These are phyloP conservation scores for Antechinus flavipes DNA, from an alignment of 2,113 vertebrate genomes.

Conservation along the genomic window DNA sequence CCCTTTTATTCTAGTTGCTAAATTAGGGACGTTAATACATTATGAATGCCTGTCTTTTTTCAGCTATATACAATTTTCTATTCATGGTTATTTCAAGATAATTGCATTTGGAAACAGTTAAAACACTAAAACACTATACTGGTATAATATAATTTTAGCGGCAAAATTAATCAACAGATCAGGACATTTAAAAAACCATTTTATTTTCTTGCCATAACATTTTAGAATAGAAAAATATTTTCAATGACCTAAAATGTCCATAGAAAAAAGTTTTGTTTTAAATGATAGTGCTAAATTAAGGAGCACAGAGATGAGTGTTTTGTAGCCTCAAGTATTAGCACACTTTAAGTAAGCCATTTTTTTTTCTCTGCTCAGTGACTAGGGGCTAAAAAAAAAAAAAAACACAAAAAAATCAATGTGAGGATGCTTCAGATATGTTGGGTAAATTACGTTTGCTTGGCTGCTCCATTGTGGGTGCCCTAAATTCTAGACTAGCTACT, in stretches of 20 bases:
- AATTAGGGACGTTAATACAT: slow-evolving; percentile 74
- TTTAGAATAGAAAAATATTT: slow-evolving; percentile 68
- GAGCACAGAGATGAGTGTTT: slow-evolving; percentile 86
- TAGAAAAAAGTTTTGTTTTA: slow-evolving; percentile 74
- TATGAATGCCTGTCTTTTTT: slow-evolving; percentile 75
- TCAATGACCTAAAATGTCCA: slow-evolving; percentile 90
- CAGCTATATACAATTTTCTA: slow-evolving; percentile 78
- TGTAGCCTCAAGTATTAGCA: slow-evolving; percentile 91
- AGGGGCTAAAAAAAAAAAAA: slow-evolving; percentile 93
- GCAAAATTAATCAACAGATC: slow-evolving; percentile 77
- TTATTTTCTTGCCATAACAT: slow-evolving; percentile 76
- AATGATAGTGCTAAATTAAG: slow-evolving; percentile 87
- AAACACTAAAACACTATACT: slow-evolving; percentile 76
- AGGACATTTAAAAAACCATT: slow-evolving; percentile 76
- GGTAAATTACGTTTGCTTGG: slow-evolving; percentile 94
- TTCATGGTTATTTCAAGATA: slow-evolving; percentile 75
- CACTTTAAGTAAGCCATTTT: slow-evolving; percentile 90
- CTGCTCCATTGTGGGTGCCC: slow-evolving; percentile 93
- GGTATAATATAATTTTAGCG: slow-evolving; percentile 71
- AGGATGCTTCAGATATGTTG: slow-evolving; percentile 90
- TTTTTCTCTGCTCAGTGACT: slow-evolving; percentile 90
- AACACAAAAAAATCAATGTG: slow-evolving; percentile 92
- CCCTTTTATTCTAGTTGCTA: slow-evolving; percentile 76
- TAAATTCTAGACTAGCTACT: slow-evolving; percentile 90
- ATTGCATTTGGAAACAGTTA: slow-evolving; percentile 79